These are phyloP conservation scores for Coleophora flavipennella DNA, from an alignment of 2,888 invertebrate species.

Conservation along the genomic window DNA sequence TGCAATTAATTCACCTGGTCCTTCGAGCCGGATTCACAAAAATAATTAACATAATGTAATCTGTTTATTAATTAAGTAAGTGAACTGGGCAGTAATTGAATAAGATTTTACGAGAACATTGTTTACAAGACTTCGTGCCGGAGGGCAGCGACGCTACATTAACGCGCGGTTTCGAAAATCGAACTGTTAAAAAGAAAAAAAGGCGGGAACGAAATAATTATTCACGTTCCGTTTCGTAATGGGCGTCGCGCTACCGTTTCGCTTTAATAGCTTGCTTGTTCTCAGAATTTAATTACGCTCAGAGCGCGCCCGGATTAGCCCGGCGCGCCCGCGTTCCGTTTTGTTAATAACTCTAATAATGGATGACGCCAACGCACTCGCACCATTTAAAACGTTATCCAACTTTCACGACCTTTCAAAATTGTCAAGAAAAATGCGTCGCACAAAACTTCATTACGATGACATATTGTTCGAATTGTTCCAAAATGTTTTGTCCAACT, in stretches of 20 bases:
- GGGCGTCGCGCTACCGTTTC: slow-evolving; percentile 69
- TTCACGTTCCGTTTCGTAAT: slow-evolving; percentile 70
- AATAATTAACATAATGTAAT: slow-evolving; percentile 47
- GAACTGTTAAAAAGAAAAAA: slow-evolving; percentile 57
- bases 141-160: slow-evolving; percentile 56
- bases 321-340: slow-evolving; percentile 51
- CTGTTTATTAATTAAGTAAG: slow-evolving; percentile 42
- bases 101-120: slow-evolving; percentile 67
- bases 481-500: slow-evolving; percentile 11
- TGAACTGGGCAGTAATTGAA: slow-evolving; percentile 53
- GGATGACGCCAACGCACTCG: slow-evolving; percentile 53
- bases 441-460: background rate
- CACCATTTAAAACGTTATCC: slow-evolving; percentile 19
- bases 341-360: slow-evolving; percentile 69
- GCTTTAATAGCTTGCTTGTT: slow-evolving; percentile 69
- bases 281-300: slow-evolving; percentile 68
- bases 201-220: slow-evolving; percentile 71
- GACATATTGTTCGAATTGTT: slow-evolving; percentile 7
- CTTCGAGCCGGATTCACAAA: slow-evolving; percentile 11
- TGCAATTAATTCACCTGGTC: slow-evolving; percentile 8
- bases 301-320: slow-evolving; percentile 61
- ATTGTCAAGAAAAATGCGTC: too few species aligned
- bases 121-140: slow-evolving; percentile 64
- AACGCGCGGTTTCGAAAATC: slow-evolving; percentile 61
- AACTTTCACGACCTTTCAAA: slow-evolving; percentile 1